These are phyloP conservation scores for Callipepla squamata DNA, from an alignment of 2,113 vertebrate species.

Conservation along the genomic window DNA sequence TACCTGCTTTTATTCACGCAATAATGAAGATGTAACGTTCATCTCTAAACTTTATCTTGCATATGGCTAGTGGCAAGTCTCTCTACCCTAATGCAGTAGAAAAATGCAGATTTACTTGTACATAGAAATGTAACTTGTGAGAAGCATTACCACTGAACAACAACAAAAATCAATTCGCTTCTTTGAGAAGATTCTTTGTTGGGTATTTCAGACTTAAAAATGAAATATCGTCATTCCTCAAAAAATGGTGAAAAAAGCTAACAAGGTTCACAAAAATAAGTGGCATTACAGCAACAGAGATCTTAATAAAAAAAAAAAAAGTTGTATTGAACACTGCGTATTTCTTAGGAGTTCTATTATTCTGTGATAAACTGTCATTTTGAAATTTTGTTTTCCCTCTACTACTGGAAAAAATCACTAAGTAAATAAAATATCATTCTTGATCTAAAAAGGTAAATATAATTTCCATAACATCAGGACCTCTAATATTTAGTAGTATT, in stretches of 20 bases:
- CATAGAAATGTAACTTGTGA: not conserved
- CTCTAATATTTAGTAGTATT: not conserved
- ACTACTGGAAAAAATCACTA: not conserved
- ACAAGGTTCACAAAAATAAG: not conserved
- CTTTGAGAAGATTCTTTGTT: not conserved
- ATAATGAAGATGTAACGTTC: not conserved
- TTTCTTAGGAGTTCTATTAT: not conserved
- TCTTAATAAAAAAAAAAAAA: not conserved
- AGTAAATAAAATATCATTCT: not conserved
- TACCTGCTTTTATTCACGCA: not conserved
- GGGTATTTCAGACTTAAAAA: not conserved
- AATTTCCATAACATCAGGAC: not conserved
- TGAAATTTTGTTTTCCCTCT: not conserved
- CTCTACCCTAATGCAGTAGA: not conserved
- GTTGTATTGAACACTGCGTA: not conserved
- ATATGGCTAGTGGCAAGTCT: not conserved
- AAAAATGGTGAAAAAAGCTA: not conserved
- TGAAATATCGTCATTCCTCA: not conserved
- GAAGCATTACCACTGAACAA: not conserved
- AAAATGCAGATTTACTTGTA: not conserved
- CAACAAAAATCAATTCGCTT: not conserved
- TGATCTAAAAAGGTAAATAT: not conserved
- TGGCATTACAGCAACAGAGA: not conserved
- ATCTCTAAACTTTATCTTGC: not conserved
- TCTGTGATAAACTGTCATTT: not conserved